phyloP scores from a whole-genome alignment of 2,113 vertebrate species.

The Gobio gobio region DNA sequence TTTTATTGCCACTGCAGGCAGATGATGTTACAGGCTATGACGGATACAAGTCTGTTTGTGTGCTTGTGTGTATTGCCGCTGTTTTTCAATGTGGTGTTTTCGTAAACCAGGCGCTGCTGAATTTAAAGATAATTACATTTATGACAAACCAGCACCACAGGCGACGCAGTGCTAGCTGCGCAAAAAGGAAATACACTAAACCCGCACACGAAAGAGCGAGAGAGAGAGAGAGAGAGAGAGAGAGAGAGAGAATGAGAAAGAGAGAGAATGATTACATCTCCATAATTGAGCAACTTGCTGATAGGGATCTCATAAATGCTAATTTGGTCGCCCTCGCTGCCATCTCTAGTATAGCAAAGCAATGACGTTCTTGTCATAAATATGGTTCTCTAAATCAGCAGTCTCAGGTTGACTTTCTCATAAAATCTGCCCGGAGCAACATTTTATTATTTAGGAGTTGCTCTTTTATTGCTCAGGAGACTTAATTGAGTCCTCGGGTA shows the following conservation, averaged over 20 bases:
- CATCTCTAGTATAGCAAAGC: slow-evolving; percentile 10
- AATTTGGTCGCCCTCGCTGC: slow-evolving; percentile 47
- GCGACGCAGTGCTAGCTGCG: slow-evolving; percentile 32
- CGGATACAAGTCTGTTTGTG: slow-evolving; percentile 27
- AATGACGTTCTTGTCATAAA: slow-evolving; percentile 25
- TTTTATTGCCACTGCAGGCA: slow-evolving; percentile 45
- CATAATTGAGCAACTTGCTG: slow-evolving; percentile 49
- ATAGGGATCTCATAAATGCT: slow-evolving; percentile 54
- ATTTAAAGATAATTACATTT: slow-evolving; percentile 60
- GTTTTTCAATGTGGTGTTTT: slow-evolving; percentile 44
- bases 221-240: not conserved
- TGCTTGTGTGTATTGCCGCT: not conserved
- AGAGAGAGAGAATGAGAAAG: not conserved
- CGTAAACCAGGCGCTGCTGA: slow-evolving; percentile 47
- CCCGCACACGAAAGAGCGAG: not conserved
- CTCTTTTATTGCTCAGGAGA: not conserved
- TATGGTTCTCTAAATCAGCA: slow-evolving; percentile 27
- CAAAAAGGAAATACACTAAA: slow-evolving; percentile 16
- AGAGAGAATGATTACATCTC: slow-evolving; percentile 39
- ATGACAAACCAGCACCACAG: slow-evolving; percentile 50
- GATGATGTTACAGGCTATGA: slow-evolving; percentile 17
- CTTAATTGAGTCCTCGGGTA: not conserved
- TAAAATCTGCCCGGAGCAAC: not conserved
- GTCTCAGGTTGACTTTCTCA: slow-evolving; percentile 5
- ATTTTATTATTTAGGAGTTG: slow-evolving; percentile 4